These are phyloP conservation scores for Cetonia aurata DNA, from an alignment of 2,888 invertebrate species.

Conservation along the genomic window DNA sequence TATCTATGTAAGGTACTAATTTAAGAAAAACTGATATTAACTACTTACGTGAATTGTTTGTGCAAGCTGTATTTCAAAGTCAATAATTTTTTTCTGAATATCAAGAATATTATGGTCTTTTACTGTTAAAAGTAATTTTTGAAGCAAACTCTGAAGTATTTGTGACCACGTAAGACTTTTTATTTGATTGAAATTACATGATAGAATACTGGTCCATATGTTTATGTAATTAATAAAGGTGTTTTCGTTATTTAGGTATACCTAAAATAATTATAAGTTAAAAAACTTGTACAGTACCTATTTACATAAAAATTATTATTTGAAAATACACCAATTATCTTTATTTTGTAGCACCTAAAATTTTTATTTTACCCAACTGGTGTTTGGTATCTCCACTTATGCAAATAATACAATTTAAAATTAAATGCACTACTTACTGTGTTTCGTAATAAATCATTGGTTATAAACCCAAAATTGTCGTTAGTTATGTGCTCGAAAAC, in stretches of 20 bases:
- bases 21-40: not conserved
- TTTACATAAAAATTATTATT: too few relatives aligned
- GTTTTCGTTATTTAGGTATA: slow-evolving; percentile 44
- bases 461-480: slow-evolving; percentile 57
- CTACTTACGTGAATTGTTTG: slow-evolving; percentile 59
- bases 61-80: slow-evolving; percentile 58
- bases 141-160: slow-evolving; percentile 56
- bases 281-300: too few relatives aligned
- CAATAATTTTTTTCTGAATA: slow-evolving; percentile 55
- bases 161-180: slow-evolving; percentile 58
- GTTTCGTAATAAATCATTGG: slow-evolving; percentile 56
- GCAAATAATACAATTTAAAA: too few relatives aligned
- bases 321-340: too few relatives aligned
- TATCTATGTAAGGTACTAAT: not conserved
- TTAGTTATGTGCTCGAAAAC: slow-evolving; percentile 59
- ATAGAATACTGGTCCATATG: slow-evolving; percentile 59
- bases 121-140: slow-evolving; percentile 52
- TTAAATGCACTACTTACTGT: slow-evolving; percentile 54
- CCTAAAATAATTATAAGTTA: slow-evolving; percentile 29
- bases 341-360: not conserved
- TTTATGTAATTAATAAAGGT: slow-evolving; percentile 52
- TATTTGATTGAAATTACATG: slow-evolving; percentile 58
- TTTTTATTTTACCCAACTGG: too few relatives aligned
- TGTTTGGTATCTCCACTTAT: too few relatives aligned
- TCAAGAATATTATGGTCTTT: slow-evolving; percentile 49